Evolutionary conservation across 2,797 vertebrate species (phyloP).

Genomic region (Florisuga fusca): DNA sequence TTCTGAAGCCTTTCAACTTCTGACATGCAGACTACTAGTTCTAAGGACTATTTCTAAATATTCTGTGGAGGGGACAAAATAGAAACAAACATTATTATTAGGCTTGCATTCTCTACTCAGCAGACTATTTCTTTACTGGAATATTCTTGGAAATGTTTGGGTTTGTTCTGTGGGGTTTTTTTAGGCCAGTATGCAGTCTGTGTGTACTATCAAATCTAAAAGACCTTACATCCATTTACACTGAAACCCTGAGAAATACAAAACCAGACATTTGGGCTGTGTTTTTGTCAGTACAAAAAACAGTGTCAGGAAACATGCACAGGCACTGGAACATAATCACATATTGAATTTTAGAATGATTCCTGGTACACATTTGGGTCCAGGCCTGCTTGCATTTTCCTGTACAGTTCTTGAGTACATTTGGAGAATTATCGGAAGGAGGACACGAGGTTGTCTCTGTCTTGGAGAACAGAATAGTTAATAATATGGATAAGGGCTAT

Average conservation of each 20-base stretch:
- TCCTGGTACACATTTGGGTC: not conserved
- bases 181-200: not conserved
- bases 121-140: not conserved
- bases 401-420: rapidly evolving
- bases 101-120: not conserved
- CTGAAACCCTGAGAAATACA: not conserved
- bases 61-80: not conserved
- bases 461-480: not conserved
- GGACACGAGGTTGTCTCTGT: not conserved
- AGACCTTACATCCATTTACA: not conserved
- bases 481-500: not conserved
- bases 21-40: not conserved
- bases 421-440: not conserved
- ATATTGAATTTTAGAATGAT: not conserved
- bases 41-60: not conserved
- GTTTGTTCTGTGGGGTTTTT: rapidly evolving
- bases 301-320: not conserved
- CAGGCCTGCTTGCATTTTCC: not conserved
- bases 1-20: not conserved
- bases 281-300: not conserved
- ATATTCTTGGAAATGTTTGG: not conserved
- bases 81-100: not conserved
- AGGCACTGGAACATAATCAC: not conserved
- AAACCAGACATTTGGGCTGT: not conserved
- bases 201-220: not conserved